Percentiles rank a stretch among this genome's conserved stretches.
Evolutionary conservation across 2,797 vertebrate species (phyloP).

Genomic region (Oreortyx pictus): DNA sequence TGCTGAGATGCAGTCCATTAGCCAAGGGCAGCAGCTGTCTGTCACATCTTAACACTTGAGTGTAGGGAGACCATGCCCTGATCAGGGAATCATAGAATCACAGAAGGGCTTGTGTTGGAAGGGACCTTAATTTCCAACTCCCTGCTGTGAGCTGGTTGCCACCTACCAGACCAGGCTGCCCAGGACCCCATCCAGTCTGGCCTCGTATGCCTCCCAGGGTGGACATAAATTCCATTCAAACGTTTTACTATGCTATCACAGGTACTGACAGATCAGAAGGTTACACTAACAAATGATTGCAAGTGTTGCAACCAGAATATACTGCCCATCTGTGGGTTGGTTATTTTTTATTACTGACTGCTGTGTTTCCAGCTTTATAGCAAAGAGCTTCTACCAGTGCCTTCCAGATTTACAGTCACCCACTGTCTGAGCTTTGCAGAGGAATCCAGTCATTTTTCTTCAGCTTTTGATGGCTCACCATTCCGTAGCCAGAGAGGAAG

Average conservation of each 20-base stretch:
- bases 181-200: neutral
- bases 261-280: neutral
- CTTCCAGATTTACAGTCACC: neutral
- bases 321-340: neutral
- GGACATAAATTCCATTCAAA: neutral
- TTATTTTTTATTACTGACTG: neutral
- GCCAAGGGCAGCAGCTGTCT: neutral
- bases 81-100: neutral
- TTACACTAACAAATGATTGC: neutral
- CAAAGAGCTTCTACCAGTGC: neutral
- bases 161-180: neutral
- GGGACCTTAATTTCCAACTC: neutral
- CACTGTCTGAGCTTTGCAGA: neutral
- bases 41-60: neutral
- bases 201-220: neutral
- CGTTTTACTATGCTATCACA: accelerated
- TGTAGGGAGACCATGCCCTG: neutral
- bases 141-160: neutral
- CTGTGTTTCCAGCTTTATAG: neutral
- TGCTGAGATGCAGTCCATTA: neutral
- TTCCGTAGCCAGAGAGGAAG: neutral
- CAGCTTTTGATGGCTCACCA: neutral
- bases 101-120: neutral
- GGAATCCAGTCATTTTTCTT: neutral
- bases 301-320: neutral